These are phyloP conservation scores for Latrodectus geometricus DNA, from an alignment of 1,140 invertebrate species.

Conservation along the genomic window DNA sequence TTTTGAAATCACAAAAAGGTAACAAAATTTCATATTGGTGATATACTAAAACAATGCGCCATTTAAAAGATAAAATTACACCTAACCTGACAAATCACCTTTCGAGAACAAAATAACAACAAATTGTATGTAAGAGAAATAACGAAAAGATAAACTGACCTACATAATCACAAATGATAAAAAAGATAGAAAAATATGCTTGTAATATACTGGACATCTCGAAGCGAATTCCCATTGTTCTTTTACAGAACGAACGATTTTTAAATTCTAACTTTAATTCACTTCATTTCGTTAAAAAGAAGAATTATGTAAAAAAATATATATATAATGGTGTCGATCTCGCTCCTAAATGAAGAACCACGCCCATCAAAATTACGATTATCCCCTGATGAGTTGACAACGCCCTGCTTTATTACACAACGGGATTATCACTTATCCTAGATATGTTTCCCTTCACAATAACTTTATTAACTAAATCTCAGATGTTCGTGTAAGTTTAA, in stretches of 20 bases:
- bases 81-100: neutral
- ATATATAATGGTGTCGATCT: slow-evolving; percentile 35
- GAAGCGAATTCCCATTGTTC: slow-evolving; percentile 35
- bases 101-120: slow-evolving; percentile 28
- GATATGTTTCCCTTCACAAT: neutral
- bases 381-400: slow-evolving; percentile 17
- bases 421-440: slow-evolving; percentile 24
- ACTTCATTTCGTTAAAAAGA: slow-evolving; percentile 25
- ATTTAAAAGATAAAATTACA: slow-evolving; percentile 31
- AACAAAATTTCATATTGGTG: slow-evolving; percentile 5
- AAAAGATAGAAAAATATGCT: neutral
- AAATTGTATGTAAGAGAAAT: neutral
- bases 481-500: neutral
- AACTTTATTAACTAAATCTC: neutral
- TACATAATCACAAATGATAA: slow-evolving; percentile 15
- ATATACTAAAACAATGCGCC: slow-evolving; percentile 38
- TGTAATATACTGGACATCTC: neutral
- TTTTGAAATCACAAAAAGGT: too few relatives aligned
- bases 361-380: slow-evolving; percentile 17
- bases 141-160: slow-evolving; percentile 12
- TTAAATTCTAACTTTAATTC: slow-evolving; percentile 11
- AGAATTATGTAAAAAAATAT: slow-evolving; percentile 6
- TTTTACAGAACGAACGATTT: slow-evolving; percentile 12
- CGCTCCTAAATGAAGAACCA: neutral
- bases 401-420: slow-evolving; percentile 7